Evolutionary conservation across 1,140 invertebrate species (phyloP), one percentile per base, ranked within the genome.

Genomic region (Lordiphosa collinella): DNA sequence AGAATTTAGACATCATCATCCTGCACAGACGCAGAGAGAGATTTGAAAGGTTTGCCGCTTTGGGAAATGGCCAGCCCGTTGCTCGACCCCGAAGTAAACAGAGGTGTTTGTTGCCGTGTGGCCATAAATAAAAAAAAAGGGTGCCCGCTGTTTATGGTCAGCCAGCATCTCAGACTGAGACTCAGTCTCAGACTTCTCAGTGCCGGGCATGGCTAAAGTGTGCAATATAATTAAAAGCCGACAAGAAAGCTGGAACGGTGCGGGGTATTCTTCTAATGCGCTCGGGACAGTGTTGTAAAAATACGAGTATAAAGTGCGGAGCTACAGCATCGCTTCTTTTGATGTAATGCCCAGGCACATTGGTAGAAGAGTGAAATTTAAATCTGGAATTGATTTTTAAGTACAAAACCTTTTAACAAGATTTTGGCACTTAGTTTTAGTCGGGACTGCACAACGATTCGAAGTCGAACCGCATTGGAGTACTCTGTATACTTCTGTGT

Each of bases 151-250:
- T 80, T 80, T 80, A 80, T 80, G 76, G 67, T 66, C 29, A 61
- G 31, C 41, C 43, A 56, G 29, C 35, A 50, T 31, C 51, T 32
- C 60, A 44, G 44, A 14, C 18, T 16, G 49, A 29, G 37, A 41
- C 53, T 41, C 35, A 56, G 37, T 35, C 52, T 52, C 50, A 38
- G 31, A 25, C 6, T 25, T 40, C 64, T 51, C 64, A 69, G 69
- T 74, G 55, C 67, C 74, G 58, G 70, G 66, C 76, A 78, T 84
- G 58, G 64, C 82, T 82, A 86, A 86, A 86, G 75, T 78, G 82
- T 86, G 82, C 82, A 86, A 86, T 86, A 86, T 86, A 86, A 86
- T 82, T 86, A 86, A 86, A 86, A 86, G 82, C 82, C 82, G 82
- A 86, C 82, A 86, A 86, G 54, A 68, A 80, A 64, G 50, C 59